These are phyloP conservation scores for Sandelia bainsii DNA, from an alignment of 2,797 vertebrate genomes.

Conservation along the genomic window DNA sequence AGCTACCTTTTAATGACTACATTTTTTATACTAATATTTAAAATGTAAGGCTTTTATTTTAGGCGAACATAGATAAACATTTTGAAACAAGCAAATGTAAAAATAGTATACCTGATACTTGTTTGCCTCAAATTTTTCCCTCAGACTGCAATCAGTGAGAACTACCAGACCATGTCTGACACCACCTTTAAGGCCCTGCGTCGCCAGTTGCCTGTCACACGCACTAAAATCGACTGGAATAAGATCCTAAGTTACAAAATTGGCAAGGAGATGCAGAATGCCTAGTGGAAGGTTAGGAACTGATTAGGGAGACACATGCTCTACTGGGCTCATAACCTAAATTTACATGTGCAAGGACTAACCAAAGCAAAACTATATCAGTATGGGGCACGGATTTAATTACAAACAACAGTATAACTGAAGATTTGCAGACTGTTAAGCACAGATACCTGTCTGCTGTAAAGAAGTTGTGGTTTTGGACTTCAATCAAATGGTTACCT, in stretches of 20 bases:
- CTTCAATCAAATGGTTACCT: conserved; percentile 57
- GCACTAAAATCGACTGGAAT: conserved; percentile 99
- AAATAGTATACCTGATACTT: background rate
- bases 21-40: background rate
- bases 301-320: conserved; percentile 46
- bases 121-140: conserved; percentile 2
- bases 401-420: conserved; percentile 48
- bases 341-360: conserved; percentile 72
- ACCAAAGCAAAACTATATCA: conserved; percentile 82
- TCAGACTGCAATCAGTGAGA: conserved; percentile 98
- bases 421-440: conserved; percentile 63
- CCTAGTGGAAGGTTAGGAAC: conserved; percentile 82
- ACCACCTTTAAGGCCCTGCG: conserved; percentile 99
- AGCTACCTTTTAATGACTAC: conserved; percentile 8
- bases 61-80: background rate
- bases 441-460: conserved; percentile 63
- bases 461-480: conserved; percentile 46
- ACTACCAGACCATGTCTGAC: conserved; percentile 99
- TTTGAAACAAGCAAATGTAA: background rate
- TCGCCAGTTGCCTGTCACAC: conserved; percentile 97
- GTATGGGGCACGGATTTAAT: conserved; percentile 73
- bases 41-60: background rate
- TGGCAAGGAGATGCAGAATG: conserved; percentile 99
- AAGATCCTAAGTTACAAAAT: conserved; percentile 99
- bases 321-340: conserved; percentile 55